Evolutionary conservation across 1,140 invertebrate genomes (phyloP).

Genomic region (Ips nitidus): DNA sequence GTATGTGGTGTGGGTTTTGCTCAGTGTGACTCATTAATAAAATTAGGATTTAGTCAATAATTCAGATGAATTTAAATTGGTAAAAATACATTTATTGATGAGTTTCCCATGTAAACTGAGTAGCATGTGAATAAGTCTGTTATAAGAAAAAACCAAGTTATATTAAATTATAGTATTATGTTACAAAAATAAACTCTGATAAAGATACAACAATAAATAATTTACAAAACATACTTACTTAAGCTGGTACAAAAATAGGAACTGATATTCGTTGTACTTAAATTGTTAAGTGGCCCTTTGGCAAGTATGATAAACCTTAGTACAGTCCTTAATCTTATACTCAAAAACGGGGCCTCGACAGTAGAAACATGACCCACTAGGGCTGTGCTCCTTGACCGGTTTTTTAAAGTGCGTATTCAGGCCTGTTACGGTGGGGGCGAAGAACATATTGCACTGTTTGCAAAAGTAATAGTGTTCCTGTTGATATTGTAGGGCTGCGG

Average conservation of each 20-base stretch:
- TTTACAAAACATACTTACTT: too few relatives aligned
- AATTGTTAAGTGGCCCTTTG: background rate
- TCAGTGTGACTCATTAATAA: background rate
- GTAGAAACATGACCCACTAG: constrained; percentile 43
- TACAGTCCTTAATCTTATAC: constrained; percentile 38
- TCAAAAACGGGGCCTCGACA: constrained; percentile 42
- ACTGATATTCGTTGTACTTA: too few relatives aligned
- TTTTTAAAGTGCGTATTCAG: constrained; percentile 43
- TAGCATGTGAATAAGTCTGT: too few relatives aligned
- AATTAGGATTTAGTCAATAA: constrained; percentile 2
- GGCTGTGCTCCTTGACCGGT: constrained; percentile 37
- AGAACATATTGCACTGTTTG: constrained; percentile 40
- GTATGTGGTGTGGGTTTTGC: constrained; percentile 24
- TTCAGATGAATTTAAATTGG: background rate
- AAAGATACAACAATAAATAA: too few relatives aligned
- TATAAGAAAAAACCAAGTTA: too few relatives aligned
- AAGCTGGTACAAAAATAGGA: too few relatives aligned
- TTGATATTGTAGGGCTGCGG: constrained; percentile 38
- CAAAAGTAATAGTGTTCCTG: constrained; percentile 41
- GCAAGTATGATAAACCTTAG: constrained; percentile 42
- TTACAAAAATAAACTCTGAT: too few relatives aligned
- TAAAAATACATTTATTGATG: too few relatives aligned
- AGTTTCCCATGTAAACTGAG: too few relatives aligned
- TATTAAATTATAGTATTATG: too few relatives aligned
- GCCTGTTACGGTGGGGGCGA: constrained; percentile 39